These are phyloP conservation scores for Nomia melanderi DNA, from an alignment of 1,140 invertebrate genomes.

Conservation along the genomic window DNA sequence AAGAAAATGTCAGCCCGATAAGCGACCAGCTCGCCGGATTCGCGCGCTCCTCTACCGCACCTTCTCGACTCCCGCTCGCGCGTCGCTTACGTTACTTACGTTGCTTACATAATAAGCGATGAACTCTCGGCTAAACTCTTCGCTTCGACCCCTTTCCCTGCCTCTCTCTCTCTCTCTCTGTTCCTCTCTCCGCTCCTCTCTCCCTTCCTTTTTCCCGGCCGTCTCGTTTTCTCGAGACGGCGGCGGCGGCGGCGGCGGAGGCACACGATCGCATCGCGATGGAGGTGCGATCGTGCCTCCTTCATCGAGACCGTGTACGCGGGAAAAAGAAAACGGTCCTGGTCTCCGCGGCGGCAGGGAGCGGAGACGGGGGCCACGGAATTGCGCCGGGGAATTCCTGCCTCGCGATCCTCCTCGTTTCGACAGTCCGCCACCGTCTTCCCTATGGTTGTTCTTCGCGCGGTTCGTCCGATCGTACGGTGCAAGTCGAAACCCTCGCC, in stretches of 20 bases:
- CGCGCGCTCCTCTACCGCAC: conserved; percentile 58
- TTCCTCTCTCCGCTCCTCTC: too few species aligned
- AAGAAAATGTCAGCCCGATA: conserved; percentile 71
- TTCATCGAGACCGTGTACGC: background rate
- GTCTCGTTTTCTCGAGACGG: conserved; percentile 30
- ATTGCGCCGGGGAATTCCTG: conserved; percentile 37
- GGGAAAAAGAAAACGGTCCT: conserved; percentile 20
- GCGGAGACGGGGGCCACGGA: conserved; percentile 16
- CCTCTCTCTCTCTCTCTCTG: too few species aligned
- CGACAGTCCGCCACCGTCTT: conserved; percentile 2
- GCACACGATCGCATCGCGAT: conserved; percentile 23
- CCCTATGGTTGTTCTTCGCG: background rate
- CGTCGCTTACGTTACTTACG: conserved; percentile 53
- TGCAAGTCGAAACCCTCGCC: too few species aligned
- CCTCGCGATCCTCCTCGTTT: conserved; percentile 11
- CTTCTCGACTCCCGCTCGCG: conserved; percentile 53
- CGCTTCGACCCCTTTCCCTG: conserved; percentile 38
- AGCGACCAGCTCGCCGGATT: conserved; percentile 61
- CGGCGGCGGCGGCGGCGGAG: background rate
- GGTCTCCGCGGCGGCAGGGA: conserved; percentile 4
- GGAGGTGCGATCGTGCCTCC: background rate
- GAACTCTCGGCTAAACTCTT: conserved; percentile 34
- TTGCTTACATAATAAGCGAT: conserved; percentile 47
- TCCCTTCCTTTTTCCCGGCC: conserved; percentile 10
- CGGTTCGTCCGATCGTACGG: too few species aligned